Evolutionary conservation across 2,113 vertebrate species (phyloP), one percentile per base, ranked within the genome.

Genomic region (Terrapene triunguis): DNA sequence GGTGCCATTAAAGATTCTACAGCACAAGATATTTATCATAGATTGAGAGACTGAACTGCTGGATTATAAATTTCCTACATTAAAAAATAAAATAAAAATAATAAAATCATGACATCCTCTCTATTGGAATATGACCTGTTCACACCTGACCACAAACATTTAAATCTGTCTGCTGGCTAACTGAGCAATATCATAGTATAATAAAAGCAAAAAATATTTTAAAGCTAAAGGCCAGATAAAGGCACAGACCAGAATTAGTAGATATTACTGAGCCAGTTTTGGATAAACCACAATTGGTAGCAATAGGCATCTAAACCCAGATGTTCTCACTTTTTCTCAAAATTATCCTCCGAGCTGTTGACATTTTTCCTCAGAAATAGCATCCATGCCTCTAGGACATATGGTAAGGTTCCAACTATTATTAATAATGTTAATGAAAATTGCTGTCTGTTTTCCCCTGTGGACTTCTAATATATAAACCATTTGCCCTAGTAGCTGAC

Each of bases 381-480:
- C 50, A 84, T 53, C 19, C 19, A 4, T 44, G 7, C 59, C 29
- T 93, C 21, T n/a, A 93, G 87, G 59, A 85, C 24, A 94, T 38
- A 86, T 54, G 35, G 76, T 62, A 76, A 81, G 80, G 89, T 89
- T 95, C 72, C 53, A 88, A 16, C 50, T 80, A 48, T 72, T 94
- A 50, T 74, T 91, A 86, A 81, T 88, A 86, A 80, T 90, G 74
- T 54, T 91, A 90, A 85, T 93, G 79, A 88, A 94, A 82, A 82
- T 27, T 81, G 42, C 22, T 93, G 85, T 29, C 24, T 90, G 57
- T 50, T n/a, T 92, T 86, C 72, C 76, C 55, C 42, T 80, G 25
- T 62, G 51, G 51, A 96, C 89, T 95, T 87, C 44, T 89, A 93
- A 89, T 57, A 88, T 79, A 83, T 78, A 82, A 92, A 92, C 38